Evolutionary conservation across 1,140 invertebrate genomes (phyloP).

Genomic region (Scaptomyza montana): DNA sequence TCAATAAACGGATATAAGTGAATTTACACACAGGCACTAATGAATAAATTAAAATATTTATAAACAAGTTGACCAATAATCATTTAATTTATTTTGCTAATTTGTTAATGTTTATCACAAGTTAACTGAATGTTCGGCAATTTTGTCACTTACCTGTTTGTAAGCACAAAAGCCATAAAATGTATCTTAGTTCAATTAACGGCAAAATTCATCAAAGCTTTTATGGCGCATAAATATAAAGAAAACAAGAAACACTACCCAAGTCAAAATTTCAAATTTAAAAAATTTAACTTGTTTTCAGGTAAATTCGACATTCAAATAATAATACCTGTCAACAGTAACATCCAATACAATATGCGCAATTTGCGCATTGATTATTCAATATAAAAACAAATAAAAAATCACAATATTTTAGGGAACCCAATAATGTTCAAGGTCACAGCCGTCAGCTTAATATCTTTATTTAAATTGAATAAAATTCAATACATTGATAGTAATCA

Average conservation of each 20-base stretch:
- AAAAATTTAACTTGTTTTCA: slow-evolving; percentile 17
- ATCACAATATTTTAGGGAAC: slow-evolving; percentile 56
- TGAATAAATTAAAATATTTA: slow-evolving; percentile 28
- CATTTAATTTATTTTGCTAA: slow-evolving; percentile 33
- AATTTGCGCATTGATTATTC: slow-evolving; percentile 47
- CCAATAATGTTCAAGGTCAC: slow-evolving; percentile 45
- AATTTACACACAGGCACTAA: slow-evolving; percentile 1
- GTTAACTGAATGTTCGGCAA: slow-evolving; percentile 2
- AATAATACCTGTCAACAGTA: background rate
- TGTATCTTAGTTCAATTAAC: slow-evolving; percentile 43
- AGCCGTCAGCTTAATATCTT: slow-evolving; percentile 19
- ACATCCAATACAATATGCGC: slow-evolving; percentile 16
- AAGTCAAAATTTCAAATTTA: slow-evolving; percentile 38
- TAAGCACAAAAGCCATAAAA: slow-evolving; percentile 2
- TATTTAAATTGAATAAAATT: slow-evolving; percentile 29
- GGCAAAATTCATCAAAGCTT: slow-evolving; percentile 41
- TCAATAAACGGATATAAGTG: background rate
- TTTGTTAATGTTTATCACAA: slow-evolving; percentile 15
- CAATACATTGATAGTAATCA: slow-evolving; percentile 35
- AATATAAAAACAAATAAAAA: slow-evolving; percentile 28
- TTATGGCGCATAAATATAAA: slow-evolving; percentile 10
- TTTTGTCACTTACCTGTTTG: slow-evolving; percentile 30
- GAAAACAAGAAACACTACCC: slow-evolving; percentile 11
- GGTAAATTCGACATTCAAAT: background rate
- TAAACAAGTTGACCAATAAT: slow-evolving; percentile 5